Conservation (phyloP, 2,888 invertebrate species). For the Archips crataeganus region DNA sequence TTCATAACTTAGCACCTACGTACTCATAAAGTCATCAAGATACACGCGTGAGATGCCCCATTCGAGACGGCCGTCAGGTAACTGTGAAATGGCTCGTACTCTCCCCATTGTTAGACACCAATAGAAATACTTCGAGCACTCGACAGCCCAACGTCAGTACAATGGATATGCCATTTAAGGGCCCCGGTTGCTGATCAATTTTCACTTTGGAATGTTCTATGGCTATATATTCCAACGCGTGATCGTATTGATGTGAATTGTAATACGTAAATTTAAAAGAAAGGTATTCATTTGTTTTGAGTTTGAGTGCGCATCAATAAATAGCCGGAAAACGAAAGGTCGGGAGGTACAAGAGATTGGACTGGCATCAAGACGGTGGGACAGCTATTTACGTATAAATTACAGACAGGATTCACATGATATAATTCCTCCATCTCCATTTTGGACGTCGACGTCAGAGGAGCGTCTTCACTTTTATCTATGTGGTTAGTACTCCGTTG, state of each 20-base stretch:
- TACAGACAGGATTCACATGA: no score
- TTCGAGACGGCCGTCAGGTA: slow-evolving; percentile 43
- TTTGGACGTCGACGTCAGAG: no score
- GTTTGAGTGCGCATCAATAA: no score
- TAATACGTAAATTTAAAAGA: no score
- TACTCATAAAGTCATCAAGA: slow-evolving; percentile 44
- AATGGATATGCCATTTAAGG: slow-evolving; percentile 33
- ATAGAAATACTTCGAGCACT: slow-evolving; percentile 32
- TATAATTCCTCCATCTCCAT: no score
- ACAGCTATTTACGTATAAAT: no score
- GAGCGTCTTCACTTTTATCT: no score
- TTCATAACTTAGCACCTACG: background rate
- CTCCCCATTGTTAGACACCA: slow-evolving; percentile 44
- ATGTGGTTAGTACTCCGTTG: no score
- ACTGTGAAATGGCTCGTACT: slow-evolving; percentile 44
- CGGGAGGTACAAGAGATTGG: no score
- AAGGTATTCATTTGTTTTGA: no score
- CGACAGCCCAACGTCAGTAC: slow-evolving; percentile 29
- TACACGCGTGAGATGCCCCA: slow-evolving; percentile 44
- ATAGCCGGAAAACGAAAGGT: no score
- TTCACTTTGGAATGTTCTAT: slow-evolving; percentile 8
- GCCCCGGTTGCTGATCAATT: slow-evolving; percentile 34
- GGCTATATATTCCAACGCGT: background rate
- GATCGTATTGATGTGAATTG: background rate
- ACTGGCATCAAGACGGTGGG: no score